Conservation (phyloP, 2,888 invertebrate species). For the Mesorhabditis belari region DNA sequence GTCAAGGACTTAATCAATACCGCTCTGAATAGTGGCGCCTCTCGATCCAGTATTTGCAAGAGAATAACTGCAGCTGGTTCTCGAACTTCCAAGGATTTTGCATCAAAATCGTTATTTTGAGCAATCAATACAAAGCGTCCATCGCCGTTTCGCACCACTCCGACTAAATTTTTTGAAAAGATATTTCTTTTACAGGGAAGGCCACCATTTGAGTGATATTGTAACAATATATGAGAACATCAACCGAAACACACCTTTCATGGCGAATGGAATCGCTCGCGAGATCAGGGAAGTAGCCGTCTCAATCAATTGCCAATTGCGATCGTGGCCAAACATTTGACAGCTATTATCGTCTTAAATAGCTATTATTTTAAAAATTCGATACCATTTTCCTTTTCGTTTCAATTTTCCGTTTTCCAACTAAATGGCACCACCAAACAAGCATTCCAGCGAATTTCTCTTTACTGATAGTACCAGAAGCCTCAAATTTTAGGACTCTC, state of each 20-base stretch:
- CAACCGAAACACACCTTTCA: no score
- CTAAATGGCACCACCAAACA: conserved; percentile 27
- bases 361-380: no score
- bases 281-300: conserved; percentile 18
- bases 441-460: conserved; percentile 28
- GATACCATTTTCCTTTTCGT: conserved; percentile 14
- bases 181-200: background rate
- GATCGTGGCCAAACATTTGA: conserved; percentile 21
- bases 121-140: background rate
- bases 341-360: conserved; percentile 20
- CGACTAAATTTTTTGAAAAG: background rate
- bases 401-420: conserved; percentile 17
- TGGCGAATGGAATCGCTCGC: conserved; percentile 20
- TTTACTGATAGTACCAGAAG: conserved; percentile 11
- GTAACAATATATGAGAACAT: no score
- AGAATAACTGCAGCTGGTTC: background rate
- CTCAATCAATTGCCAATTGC: conserved; percentile 21
- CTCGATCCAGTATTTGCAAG: background rate
- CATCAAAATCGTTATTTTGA: background rate
- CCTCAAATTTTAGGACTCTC: no score
- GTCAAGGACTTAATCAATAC: background rate
- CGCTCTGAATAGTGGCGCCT: background rate
- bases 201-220: conserved; percentile 40
- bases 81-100: background rate
- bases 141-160: background rate